Conservation (phyloP, 2,797 vertebrate species). For the Diplodus puntazzo region DNA sequence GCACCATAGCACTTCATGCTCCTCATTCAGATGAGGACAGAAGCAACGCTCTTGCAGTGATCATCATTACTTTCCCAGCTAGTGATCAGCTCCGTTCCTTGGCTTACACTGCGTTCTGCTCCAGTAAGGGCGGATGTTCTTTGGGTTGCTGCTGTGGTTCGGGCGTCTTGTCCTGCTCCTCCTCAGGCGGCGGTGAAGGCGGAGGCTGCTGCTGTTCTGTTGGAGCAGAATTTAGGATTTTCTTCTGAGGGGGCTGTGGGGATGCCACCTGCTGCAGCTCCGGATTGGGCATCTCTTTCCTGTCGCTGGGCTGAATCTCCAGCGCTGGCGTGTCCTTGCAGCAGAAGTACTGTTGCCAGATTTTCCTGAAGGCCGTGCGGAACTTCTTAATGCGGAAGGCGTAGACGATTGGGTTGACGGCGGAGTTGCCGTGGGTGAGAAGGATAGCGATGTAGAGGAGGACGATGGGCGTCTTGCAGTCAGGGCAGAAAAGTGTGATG, state of each 20-base stretch:
- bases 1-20: slow-evolving; percentile 31
- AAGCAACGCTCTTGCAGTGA: slow-evolving; percentile 37
- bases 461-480: slow-evolving; percentile 85
- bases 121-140: slow-evolving; percentile 58
- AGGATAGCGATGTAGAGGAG: slow-evolving; percentile 93
- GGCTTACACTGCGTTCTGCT: slow-evolving; percentile 67
- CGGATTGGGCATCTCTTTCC: slow-evolving; percentile 74
- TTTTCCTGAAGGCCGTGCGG: slow-evolving; percentile 92
- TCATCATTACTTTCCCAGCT: slow-evolving; percentile 30
- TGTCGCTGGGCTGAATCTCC: slow-evolving; percentile 78
- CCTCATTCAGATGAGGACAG: slow-evolving; percentile 51
- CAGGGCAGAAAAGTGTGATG: slow-evolving; percentile 92
- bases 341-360: slow-evolving; percentile 95
- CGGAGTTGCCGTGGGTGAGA: slow-evolving; percentile 96
- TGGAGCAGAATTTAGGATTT: slow-evolving; percentile 41
- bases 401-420: slow-evolving; percentile 97
- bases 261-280: slow-evolving; percentile 31
- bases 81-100: slow-evolving; percentile 10
- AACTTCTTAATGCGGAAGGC: slow-evolving; percentile 98
- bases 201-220: slow-evolving; percentile 12
- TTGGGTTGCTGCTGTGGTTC: slow-evolving; percentile 50
- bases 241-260: slow-evolving; percentile 27
- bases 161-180: slow-evolving; percentile 48
- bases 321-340: slow-evolving; percentile 84
- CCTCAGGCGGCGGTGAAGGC: slow-evolving; percentile 16